phyloP scores from a whole-genome alignment of 2,113 vertebrate genomes.

The Syngnathus typhle region DNA sequence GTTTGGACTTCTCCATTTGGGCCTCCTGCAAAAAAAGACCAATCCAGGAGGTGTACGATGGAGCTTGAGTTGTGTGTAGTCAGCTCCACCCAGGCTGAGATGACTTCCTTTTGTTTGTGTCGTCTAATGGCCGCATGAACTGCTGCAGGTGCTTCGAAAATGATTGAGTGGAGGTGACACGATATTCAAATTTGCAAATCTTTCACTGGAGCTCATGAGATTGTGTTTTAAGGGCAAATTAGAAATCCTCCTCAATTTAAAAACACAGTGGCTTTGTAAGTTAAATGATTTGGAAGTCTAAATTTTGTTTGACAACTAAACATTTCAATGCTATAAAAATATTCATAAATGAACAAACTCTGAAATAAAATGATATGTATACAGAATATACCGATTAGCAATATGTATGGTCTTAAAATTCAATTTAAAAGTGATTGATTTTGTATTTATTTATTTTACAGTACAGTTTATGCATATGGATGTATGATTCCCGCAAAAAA shows the following conservation, averaged over 20 bases:
- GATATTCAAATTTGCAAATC: neutral
- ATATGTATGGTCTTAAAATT: too few relatives aligned
- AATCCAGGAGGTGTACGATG: constrained; percentile 19
- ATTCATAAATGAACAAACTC: too few relatives aligned
- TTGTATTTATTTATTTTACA: neutral
- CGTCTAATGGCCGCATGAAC: constrained; percentile 33
- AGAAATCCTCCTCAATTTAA: too few relatives aligned
- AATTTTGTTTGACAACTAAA: too few relatives aligned
- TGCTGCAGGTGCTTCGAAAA: constrained; percentile 14
- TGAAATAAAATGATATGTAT: too few relatives aligned
- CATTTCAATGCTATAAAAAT: too few relatives aligned
- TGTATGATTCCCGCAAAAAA: neutral
- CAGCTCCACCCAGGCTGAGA: constrained; percentile 62
- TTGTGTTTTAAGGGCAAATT: neutral
- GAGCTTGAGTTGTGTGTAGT: constrained; percentile 29
- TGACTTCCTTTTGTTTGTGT: constrained; percentile 39
- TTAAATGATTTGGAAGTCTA: too few relatives aligned
- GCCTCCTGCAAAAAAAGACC: neutral
- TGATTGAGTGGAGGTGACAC: neutral
- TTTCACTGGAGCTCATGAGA: neutral
- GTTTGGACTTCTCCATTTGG: constrained; percentile 48
- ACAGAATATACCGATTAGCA: too few relatives aligned
- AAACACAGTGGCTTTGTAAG: too few relatives aligned
- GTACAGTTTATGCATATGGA: neutral
- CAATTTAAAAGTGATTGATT: neutral